Evolutionary conservation across 2,797 vertebrate genomes (phyloP).

Genomic region (Nasua narica): DNA sequence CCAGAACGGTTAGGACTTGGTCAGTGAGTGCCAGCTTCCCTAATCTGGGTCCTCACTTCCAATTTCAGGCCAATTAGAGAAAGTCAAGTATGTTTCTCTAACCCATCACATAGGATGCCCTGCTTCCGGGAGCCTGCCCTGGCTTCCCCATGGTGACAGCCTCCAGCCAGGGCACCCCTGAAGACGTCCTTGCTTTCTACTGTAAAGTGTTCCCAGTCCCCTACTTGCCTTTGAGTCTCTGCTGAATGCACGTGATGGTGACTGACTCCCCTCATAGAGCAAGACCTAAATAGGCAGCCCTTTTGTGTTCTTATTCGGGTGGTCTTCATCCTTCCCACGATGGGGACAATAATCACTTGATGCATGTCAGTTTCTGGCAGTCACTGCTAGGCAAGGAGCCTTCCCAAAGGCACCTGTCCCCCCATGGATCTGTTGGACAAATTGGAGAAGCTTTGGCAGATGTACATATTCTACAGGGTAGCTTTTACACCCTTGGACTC

Average conservation of each 20-base stretch:
- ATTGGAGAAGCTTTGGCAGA: accelerated
- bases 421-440: accelerated
- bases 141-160: neutral
- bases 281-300: too few species aligned
- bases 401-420: neutral
- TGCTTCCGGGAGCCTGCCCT: neutral
- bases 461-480: neutral
- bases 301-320: accelerated
- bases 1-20: neutral
- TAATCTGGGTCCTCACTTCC: neutral
- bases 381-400: neutral
- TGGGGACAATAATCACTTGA: neutral
- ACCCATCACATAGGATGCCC: neutral
- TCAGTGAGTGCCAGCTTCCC: neutral
- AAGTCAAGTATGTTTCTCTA: neutral
- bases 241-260: accelerated
- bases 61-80: neutral
- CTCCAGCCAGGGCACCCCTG: neutral
- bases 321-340: neutral
- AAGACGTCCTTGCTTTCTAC: neutral
- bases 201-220: neutral
- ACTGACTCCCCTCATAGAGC: accelerated
- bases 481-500: accelerated
- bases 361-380: neutral
- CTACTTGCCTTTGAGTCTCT: neutral